These are phyloP conservation scores for Lysiphlebus fabarum DNA, from an alignment of 1,140 invertebrate genomes.

Conservation along the genomic window DNA sequence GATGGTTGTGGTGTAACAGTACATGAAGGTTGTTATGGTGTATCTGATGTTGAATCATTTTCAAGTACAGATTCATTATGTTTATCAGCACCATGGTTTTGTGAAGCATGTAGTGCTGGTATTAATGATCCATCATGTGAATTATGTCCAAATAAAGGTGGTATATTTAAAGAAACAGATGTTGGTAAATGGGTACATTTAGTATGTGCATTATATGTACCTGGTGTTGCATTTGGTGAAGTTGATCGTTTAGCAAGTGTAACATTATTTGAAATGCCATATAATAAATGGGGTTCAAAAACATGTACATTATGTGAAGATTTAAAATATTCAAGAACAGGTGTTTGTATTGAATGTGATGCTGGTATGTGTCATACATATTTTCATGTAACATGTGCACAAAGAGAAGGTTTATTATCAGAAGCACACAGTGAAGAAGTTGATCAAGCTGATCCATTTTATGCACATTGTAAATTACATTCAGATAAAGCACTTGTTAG, in stretches of 20 bases:
- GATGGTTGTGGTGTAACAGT: constrained; percentile 94
- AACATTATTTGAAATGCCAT: constrained; percentile 94
- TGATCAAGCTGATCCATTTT: constrained; percentile 95
- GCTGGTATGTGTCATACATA: constrained; percentile 96
- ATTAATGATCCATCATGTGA: constrained; percentile 82
- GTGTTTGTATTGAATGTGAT: constrained; percentile 94
- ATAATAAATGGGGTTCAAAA: constrained; percentile 91
- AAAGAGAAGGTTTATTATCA: constrained; percentile 85
- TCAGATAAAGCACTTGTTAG: constrained; percentile 79
- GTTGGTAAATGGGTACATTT: constrained; percentile 97
- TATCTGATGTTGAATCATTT: constrained; percentile 86
- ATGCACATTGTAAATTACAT: constrained; percentile 92
- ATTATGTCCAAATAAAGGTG: constrained; percentile 79
- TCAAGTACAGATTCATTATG: constrained; percentile 87
- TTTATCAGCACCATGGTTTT: constrained; percentile 97
- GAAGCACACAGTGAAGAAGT: constrained; percentile 91
- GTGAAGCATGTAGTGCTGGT: constrained; percentile 94
- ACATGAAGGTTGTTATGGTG: constrained; percentile 97
- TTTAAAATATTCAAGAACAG: constrained; percentile 79
- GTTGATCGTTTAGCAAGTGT: constrained; percentile 81
- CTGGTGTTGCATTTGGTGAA: constrained; percentile 95
- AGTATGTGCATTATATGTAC: constrained; percentile 93
- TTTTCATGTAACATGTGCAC: constrained; percentile 97
- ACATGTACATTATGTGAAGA: constrained; percentile 85
- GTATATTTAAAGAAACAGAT: constrained; percentile 95